Conservation (phyloP, 1,140 invertebrate species). For the Vanessa tameamea region DNA sequence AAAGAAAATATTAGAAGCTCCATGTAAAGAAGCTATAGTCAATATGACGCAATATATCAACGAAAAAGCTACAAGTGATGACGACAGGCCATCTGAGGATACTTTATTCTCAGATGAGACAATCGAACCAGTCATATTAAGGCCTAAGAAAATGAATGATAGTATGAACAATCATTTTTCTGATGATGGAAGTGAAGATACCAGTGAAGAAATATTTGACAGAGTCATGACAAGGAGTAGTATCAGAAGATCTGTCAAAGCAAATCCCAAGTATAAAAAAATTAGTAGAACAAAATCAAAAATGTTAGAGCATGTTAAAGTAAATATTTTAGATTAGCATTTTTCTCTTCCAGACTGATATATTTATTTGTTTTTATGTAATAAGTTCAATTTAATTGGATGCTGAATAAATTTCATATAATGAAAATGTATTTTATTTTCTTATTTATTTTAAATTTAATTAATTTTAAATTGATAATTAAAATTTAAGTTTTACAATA, state of each 20-base stretch:
- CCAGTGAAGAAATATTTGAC: constrained; percentile 76
- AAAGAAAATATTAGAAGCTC: constrained; percentile 61
- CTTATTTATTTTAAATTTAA: too few relatives aligned
- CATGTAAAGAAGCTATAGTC: constrained; percentile 45
- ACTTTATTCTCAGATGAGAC: constrained; percentile 56
- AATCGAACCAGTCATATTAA: constrained; percentile 58
- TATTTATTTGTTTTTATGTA: constrained; percentile 36
- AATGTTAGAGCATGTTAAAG: constrained; percentile 71
- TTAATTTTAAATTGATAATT: too few relatives aligned
- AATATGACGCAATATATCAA: constrained; percentile 55
- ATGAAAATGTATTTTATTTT: constrained; percentile 27
- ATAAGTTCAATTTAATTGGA: constrained; percentile 40
- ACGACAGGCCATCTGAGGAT: constrained; percentile 63
- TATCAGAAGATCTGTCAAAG: constrained; percentile 72
- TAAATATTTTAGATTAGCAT: constrained; percentile 68
- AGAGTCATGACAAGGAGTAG: constrained; percentile 75
- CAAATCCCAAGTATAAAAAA: constrained; percentile 77
- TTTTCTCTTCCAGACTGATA: constrained; percentile 27
- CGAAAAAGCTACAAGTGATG: constrained; percentile 67
- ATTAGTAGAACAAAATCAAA: constrained; percentile 75
- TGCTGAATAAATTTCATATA: constrained; percentile 24
- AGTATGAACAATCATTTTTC: constrained; percentile 78
- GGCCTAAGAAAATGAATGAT: constrained; percentile 70
- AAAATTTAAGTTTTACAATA: too few relatives aligned
- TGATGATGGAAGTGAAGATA: constrained; percentile 74